Percentiles rank a stretch among this genome's conserved stretches.
phyloP scores from a whole-genome alignment of 2,797 vertebrate species.

The Stomatorhinus walkeri region DNA sequence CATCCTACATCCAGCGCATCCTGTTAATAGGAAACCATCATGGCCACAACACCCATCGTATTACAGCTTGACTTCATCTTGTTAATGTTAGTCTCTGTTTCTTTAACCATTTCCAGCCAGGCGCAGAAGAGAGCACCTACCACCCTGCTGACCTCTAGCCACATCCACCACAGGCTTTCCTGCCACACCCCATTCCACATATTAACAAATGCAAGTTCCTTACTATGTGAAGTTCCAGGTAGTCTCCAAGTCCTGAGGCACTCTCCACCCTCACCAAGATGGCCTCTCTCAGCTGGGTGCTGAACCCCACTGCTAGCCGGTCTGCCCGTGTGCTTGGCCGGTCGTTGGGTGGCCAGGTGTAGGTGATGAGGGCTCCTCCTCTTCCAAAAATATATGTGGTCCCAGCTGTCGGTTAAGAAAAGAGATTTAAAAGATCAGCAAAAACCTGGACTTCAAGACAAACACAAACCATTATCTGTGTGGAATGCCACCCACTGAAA shows the following conservation, averaged over 20 bases:
- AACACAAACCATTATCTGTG: neutral
- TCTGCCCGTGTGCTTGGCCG: constrained; percentile 90
- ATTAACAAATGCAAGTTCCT: constrained; percentile 41
- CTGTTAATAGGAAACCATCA: neutral
- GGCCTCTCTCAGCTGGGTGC: constrained; percentile 85
- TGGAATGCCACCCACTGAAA: neutral
- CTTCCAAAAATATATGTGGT: constrained; percentile 92
- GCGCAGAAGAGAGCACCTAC: neutral
- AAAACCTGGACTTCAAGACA: neutral
- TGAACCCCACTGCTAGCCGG: constrained; percentile 92
- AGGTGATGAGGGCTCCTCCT: constrained; percentile 89
- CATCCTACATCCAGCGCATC: neutral
- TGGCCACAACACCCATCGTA: neutral
- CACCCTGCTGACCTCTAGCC: neutral
- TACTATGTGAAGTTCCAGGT: constrained; percentile 90
- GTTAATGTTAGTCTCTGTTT: neutral
- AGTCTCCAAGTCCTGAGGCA: constrained; percentile 83
- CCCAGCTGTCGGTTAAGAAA: constrained; percentile 63
- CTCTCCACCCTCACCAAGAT: constrained; percentile 89
- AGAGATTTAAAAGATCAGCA: constrained; percentile 7
- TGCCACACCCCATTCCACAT: neutral
- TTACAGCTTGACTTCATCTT: neutral
- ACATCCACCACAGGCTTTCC: neutral
- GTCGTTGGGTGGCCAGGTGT: constrained; percentile 92
- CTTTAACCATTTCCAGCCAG: neutral